Percentiles rank a stretch among this genome's conserved stretches.
phyloP scores from a whole-genome alignment of 2,797 vertebrate genomes.

The Huso huso region DNA sequence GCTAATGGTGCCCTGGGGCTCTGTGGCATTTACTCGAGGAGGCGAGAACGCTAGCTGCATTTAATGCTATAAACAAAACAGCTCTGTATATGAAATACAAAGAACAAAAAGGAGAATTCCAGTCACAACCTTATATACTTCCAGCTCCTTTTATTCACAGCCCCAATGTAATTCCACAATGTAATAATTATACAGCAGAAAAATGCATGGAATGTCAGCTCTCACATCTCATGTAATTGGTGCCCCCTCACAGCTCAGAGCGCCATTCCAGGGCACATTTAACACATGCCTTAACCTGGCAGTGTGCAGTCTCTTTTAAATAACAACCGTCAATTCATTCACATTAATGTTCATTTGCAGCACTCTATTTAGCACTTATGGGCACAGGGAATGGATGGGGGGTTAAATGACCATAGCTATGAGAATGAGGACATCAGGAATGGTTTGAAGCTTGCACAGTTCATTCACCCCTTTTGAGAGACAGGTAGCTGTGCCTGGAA shows the following conservation, averaged over 20 bases:
- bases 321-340: background rate
- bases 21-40: background rate
- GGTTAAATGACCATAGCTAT: too few relatives aligned
- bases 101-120: constrained; percentile 3
- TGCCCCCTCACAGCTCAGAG: background rate
- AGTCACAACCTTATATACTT: background rate
- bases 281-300: background rate
- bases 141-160: background rate
- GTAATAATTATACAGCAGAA: constrained; percentile 1
- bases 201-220: background rate
- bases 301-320: background rate
- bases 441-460: too few relatives aligned
- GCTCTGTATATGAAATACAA: background rate
- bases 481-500: too few relatives aligned
- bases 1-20: background rate
- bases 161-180: background rate
- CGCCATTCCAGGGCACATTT: background rate
- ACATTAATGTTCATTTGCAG: background rate
- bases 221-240: background rate
- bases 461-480: too few relatives aligned
- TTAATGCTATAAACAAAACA: background rate
- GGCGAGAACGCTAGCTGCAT: background rate
- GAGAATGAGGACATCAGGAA: too few relatives aligned
- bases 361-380: background rate
- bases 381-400: background rate